These are phyloP conservation scores for Crotalus tigris DNA, from an alignment of 2,113 vertebrate genomes.

Conservation along the genomic window DNA sequence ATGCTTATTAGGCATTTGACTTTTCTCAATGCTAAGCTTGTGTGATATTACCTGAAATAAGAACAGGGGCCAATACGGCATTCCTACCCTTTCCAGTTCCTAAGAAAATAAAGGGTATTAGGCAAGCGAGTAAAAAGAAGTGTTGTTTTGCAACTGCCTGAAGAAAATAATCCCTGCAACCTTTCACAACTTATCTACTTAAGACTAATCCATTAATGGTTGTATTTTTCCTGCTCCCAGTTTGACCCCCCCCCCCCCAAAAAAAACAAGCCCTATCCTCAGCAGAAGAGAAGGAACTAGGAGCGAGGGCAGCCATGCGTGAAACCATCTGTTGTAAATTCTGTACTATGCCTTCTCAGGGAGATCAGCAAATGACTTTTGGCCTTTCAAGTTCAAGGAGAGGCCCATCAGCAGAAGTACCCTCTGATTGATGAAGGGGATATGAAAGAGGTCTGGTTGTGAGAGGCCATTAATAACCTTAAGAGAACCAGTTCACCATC, in stretches of 20 bases:
- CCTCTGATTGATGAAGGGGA: conserved; percentile 1
- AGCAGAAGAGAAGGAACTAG: not conserved
- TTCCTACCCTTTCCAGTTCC: not conserved
- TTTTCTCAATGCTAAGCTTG: not conserved
- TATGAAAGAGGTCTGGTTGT: not conserved
- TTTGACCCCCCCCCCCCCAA: not conserved
- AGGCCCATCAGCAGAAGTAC: not conserved
- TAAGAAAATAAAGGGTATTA: not conserved
- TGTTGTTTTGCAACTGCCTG: not conserved
- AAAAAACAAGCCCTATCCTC: conserved; percentile 14
- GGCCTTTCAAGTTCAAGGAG: conserved; percentile 21
- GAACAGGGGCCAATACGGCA: not conserved
- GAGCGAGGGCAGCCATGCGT: not conserved
- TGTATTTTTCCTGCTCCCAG: not conserved
- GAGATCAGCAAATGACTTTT: conserved; percentile 25
- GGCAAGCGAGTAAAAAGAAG: not conserved
- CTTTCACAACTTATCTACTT: not conserved
- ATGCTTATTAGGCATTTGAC: not conserved
- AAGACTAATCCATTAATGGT: not conserved
- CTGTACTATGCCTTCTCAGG: conserved; percentile 3
- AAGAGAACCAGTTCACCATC: not conserved
- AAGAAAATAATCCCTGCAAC: not conserved
- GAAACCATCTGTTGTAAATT: conserved; percentile 22
- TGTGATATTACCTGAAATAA: not conserved
- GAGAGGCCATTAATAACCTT: conserved; percentile 13